These are phyloP conservation scores for Heliothis subflexa DNA, from an alignment of 1,140 invertebrate genomes.

Conservation along the genomic window DNA sequence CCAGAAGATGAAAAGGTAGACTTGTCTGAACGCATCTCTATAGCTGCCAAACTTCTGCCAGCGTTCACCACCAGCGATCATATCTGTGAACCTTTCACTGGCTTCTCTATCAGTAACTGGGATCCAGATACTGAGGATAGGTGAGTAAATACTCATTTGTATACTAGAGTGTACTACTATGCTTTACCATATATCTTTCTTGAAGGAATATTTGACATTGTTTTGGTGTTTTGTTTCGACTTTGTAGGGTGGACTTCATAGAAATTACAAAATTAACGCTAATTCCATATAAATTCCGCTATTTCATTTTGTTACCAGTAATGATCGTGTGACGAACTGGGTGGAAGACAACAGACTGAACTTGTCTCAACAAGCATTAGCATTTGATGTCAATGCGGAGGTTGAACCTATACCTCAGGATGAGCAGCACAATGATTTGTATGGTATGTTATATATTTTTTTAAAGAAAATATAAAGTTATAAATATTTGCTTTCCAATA, in stretches of 20 bases:
- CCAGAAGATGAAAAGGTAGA: conserved; percentile 71
- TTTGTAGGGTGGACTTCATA: no score
- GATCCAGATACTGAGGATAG: conserved; percentile 85
- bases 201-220: no score
- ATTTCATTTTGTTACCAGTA: conserved; percentile 52
- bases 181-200: no score
- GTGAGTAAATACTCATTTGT: conserved; percentile 57
- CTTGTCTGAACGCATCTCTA: conserved; percentile 68
- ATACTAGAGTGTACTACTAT: background rate
- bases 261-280: no score
- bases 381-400: conserved; percentile 84
- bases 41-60: conserved; percentile 66
- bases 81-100: conserved; percentile 83
- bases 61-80: conserved; percentile 69
- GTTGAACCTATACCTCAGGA: conserved; percentile 84
- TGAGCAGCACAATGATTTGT: conserved; percentile 79
- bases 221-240: no score
- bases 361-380: conserved; percentile 82
- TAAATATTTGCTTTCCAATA: background rate
- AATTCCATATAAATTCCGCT: no score
- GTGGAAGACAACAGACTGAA: conserved; percentile 82
- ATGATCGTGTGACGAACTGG: conserved; percentile 73
- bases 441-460: conserved; percentile 59
- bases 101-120: conserved; percentile 85
- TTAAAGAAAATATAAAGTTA: background rate